phyloP scores from a whole-genome alignment of 2,888 invertebrate genomes.

The Helleia helle region DNA sequence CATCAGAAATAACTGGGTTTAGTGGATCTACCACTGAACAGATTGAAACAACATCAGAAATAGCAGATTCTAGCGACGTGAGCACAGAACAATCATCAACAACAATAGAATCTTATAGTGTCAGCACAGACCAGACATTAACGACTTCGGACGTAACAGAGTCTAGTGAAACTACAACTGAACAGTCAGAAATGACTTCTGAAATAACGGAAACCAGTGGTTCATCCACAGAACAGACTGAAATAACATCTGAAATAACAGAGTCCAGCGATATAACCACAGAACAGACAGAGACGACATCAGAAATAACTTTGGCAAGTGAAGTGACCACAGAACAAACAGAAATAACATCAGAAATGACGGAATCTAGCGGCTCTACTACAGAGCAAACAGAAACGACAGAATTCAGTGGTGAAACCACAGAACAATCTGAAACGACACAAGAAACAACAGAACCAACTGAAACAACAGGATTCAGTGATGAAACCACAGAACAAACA shows the following conservation, averaged over 20 bases:
- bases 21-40: no score
- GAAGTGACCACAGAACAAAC: no score
- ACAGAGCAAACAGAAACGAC: no score
- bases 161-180: not conserved
- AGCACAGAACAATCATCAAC: not conserved
- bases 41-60: conserved; percentile 10
- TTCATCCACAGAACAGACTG: not conserved
- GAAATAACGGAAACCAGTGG: not conserved
- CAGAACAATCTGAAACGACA: not conserved
- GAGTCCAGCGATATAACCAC: not conserved
- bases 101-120: not conserved
- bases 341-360: no score
- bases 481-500: no score
- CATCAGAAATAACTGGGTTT: not conserved
- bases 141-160: not conserved
- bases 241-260: not conserved
- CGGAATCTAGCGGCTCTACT: no score
- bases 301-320: not conserved
- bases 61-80: not conserved
- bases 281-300: not conserved
- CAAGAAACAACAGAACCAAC: no score
- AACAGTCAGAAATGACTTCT: not conserved
- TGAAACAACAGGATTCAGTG: no score
- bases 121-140: not conserved
- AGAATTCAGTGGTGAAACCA: not conserved